Evolutionary conservation across 1,140 invertebrate species (phyloP).

Genomic region (Drosophila melanica): DNA sequence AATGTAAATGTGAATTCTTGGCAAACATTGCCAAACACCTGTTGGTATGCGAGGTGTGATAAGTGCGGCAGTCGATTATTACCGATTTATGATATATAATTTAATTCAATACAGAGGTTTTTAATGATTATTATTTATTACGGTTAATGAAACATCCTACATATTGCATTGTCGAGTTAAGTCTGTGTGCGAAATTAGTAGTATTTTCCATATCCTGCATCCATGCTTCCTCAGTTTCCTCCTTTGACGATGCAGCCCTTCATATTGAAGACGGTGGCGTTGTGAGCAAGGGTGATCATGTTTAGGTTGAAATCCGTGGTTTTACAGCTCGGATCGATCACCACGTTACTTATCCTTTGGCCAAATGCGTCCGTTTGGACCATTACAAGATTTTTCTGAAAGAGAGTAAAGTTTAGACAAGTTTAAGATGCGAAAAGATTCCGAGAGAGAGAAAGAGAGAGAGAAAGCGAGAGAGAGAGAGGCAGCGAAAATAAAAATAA

Average conservation of each 20-base stretch:
- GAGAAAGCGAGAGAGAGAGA: too few relatives aligned
- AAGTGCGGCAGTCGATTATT: background rate
- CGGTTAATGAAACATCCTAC: conserved; percentile 30
- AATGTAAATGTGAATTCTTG: too few relatives aligned
- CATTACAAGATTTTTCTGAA: background rate
- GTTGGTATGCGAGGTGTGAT: conserved; percentile 16
- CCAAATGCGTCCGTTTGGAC: background rate
- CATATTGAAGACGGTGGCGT: too few relatives aligned
- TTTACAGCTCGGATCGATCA: too few relatives aligned
- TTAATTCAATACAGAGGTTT: background rate
- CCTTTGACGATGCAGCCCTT: background rate
- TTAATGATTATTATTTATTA: conserved; percentile 54
- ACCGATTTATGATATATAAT: background rate
- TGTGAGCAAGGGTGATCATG: too few relatives aligned
- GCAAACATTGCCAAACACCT: conserved; percentile 62
- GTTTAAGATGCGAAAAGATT: background rate
- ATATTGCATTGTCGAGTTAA: conserved; percentile 21
- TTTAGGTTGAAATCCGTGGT: too few relatives aligned
- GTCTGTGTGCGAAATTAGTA: conserved; percentile 2
- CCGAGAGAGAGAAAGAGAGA: background rate
- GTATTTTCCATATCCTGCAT: too few relatives aligned
- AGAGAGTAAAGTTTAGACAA: background rate
- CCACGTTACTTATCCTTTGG: too few relatives aligned
- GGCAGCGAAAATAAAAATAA: too few relatives aligned
- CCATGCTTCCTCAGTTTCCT: too few relatives aligned